Conservation (phyloP, 2,113 vertebrate species). For the Pterophyllum scalare region DNA sequence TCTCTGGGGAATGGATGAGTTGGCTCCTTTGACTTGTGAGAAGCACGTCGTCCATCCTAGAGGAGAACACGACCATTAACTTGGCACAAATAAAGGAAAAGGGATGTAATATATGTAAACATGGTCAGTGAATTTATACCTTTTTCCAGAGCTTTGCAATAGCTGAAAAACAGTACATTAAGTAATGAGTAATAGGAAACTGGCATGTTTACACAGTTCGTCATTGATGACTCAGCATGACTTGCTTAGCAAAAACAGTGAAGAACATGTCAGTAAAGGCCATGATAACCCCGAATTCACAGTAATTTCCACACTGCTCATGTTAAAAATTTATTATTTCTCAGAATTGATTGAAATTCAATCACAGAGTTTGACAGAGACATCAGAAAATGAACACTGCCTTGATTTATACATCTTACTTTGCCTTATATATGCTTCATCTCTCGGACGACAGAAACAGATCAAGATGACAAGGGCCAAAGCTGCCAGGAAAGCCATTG, state of each 20-base stretch:
- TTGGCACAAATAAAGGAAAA: not conserved
- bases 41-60: conserved; percentile 34
- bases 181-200: conserved; percentile 19
- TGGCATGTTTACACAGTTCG: not conserved
- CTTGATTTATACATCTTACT: conserved; percentile 44
- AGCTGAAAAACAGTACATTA: conserved; percentile 59
- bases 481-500: conserved; percentile 19
- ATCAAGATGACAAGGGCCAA: conserved; percentile 40
- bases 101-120: not conserved
- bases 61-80: conserved; percentile 8
- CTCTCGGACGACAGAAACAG: not conserved
- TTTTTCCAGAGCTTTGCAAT: conserved; percentile 49
- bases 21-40: conserved; percentile 40
- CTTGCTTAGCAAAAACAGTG: not conserved
- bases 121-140: conserved; percentile 38
- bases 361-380: not conserved
- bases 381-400: not conserved
- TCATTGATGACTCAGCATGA: conserved; percentile 15
- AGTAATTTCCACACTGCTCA: conserved; percentile 4
- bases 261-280: not conserved
- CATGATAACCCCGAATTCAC: not conserved
- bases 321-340: conserved; percentile 15
- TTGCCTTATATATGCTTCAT: conserved; percentile 60
- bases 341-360: not conserved
- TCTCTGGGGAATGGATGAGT: conserved; percentile 43